Base-by-base conservation (phyloP, 2,797 vertebrate species). In the Garrulus glandarius region DNA sequence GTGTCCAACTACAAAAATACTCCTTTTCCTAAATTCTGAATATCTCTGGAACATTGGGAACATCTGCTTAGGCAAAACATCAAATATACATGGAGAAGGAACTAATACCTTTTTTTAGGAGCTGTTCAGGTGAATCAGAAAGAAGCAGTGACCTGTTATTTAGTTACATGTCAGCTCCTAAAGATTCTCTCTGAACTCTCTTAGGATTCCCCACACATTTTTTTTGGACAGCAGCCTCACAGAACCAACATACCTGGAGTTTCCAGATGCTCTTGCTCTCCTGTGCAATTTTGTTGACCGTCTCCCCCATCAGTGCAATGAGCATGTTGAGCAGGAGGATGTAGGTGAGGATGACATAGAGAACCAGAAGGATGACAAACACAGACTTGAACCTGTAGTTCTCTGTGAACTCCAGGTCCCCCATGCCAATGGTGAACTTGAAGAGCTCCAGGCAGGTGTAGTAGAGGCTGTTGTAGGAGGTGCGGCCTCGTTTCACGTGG, bases 391-490 rank as follows among this genome's bases (percentile, higher is more conserved):
- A 98, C 93, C 98, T 93, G 83, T 99, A 99, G 27, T 98, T 94
- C 92, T 99, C 97, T 0, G 98, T 99, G 97, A 99, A 99, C 97
- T 99, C 99, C 98, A 99, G 97, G 97, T 99, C 99, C 0, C 99
- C 99, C 99, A 99, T 99, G 86, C 99, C 99, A 9, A 99, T 99
- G 91, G 99, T 99, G 97, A 99, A 99, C 97, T 99, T 99, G 97
- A 99, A 99, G 87, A 99, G 98, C 98, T 99, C 98, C 98, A 99
- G 97, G 34, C 98, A 99, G 37, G 99, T 99, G 92, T 98, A 98
- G 81, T 98, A 98, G 61, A 99, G 97, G 97, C 97, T 98, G 64
- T 98, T 98, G 96, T 98, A 98, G 55, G 97, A 98, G 3, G 93
- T 96, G 55, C 91, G 93, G 5, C 60, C 26, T 4, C 92, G 52